Evolutionary conservation across 2,113 vertebrate genomes (phyloP).

Genomic region (Hypocryptadius cinnamomeus): DNA sequence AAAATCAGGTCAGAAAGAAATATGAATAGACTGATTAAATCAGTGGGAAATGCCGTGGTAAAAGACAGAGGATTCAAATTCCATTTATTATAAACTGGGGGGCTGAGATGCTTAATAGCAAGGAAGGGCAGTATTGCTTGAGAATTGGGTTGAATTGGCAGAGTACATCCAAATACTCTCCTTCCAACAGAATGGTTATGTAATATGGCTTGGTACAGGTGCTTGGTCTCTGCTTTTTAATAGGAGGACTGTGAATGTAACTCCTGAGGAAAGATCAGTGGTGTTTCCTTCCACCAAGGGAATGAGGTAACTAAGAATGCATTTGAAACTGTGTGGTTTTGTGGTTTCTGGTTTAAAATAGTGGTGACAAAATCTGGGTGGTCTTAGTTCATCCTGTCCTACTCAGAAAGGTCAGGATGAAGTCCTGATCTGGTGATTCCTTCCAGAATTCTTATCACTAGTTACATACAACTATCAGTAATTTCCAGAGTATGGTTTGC

Average conservation of each 20-base stretch:
- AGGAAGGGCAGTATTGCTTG: not conserved
- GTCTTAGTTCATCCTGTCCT: not conserved
- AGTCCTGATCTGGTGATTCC: not conserved
- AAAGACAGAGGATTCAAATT: slow-evolving; percentile 47
- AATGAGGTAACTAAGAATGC: not conserved
- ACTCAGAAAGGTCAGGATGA: not conserved
- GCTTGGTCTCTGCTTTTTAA: not conserved
- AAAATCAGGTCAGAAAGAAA: slow-evolving; percentile 57
- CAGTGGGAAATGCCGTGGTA: slow-evolving; percentile 9
- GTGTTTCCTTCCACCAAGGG: not conserved
- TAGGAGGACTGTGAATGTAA: not conserved
- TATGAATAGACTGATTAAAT: slow-evolving; percentile 52
- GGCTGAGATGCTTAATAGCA: not conserved
- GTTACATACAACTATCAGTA: not conserved
- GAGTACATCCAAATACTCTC: not conserved
- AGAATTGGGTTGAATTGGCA: slow-evolving; percentile 8
- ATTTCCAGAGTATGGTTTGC: not conserved
- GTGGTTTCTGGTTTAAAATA: not conserved
- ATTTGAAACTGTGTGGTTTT: not conserved
- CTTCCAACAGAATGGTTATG: not conserved
- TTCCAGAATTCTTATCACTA: not conserved
- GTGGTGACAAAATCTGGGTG: not conserved
- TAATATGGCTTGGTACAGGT: not conserved
- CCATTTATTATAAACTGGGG: not conserved
- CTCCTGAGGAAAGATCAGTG: not conserved